These are phyloP conservation scores for Clivina fossor DNA, from an alignment of 2,888 invertebrate species.

Conservation along the genomic window DNA sequence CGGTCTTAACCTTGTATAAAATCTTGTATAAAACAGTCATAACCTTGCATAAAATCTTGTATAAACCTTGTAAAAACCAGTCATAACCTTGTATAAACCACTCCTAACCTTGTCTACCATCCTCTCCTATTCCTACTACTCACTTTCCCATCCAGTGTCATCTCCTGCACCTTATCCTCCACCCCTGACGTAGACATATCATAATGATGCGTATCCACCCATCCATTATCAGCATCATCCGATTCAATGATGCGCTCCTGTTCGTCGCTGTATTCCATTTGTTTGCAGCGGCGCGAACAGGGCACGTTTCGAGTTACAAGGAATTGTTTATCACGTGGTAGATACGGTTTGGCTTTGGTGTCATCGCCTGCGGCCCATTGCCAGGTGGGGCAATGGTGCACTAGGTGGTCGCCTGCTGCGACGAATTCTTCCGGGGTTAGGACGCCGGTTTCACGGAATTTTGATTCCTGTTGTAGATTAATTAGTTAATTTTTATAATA, in stretches of 20 bases:
- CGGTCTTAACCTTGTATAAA: no score
- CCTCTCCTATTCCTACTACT: not conserved
- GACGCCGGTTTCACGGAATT: conserved; percentile 96
- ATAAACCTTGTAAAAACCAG: not conserved
- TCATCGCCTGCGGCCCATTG: conserved; percentile 96
- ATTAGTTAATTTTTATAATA: no score
- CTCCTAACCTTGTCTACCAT: conserved; percentile 17
- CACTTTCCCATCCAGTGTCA: conserved; percentile 76
- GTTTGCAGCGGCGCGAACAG: conserved; percentile 92
- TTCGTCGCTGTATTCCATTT: conserved; percentile 90
- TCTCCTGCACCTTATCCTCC: conserved; percentile 81
- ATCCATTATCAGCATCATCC: conserved; percentile 86
- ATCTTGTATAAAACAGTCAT: conserved; percentile 41
- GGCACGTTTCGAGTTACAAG: conserved; percentile 96
- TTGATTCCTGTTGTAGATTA: no score
- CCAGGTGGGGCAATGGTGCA: conserved; percentile 99
- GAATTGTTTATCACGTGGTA: conserved; percentile 96
- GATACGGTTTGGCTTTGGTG: conserved; percentile 81
- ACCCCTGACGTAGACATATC: conserved; percentile 64
- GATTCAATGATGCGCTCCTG: conserved; percentile 91
- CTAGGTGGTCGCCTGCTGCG: conserved; percentile 96
- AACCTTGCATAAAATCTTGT: not conserved
- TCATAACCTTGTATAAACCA: not conserved
- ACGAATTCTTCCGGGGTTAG: conserved; percentile 99
- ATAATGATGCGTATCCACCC: conserved; percentile 98